Conservation (phyloP, 2,888 invertebrate genomes). For the Drosophila paranaensis region DNA sequence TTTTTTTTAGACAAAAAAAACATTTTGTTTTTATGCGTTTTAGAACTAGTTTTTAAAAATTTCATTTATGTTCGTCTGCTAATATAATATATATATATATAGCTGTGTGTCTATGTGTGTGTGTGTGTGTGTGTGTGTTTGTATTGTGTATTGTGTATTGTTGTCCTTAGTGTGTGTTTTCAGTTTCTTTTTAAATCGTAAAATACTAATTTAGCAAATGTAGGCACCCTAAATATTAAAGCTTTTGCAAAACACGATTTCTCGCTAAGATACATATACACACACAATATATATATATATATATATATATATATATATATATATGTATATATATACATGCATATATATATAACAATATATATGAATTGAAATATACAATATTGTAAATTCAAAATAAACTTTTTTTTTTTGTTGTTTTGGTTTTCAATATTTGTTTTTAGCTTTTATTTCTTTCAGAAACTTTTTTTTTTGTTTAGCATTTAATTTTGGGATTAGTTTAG, state of each 20-base stretch:
- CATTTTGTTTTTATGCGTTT: slow-evolving; percentile 48
- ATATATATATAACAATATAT: slow-evolving; percentile 62
- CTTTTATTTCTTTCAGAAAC: slow-evolving; percentile 68
- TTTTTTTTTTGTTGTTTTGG: slow-evolving; percentile 45
- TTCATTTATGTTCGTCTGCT: slow-evolving; percentile 21
- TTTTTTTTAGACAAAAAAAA: slow-evolving; percentile 26
- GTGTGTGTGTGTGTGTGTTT: slow-evolving; percentile 17
- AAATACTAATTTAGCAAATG: slow-evolving; percentile 85
- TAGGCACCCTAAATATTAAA: slow-evolving; percentile 85
- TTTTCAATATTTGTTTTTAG: slow-evolving; percentile 28
- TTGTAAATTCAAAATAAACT: slow-evolving; percentile 76
- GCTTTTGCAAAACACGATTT: slow-evolving; percentile 85
- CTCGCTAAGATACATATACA: slow-evolving; percentile 74
- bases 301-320: slow-evolving; percentile 7
- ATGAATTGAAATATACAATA: slow-evolving; percentile 77
- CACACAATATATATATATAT: slow-evolving; percentile 5
- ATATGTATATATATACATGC: slow-evolving; percentile 2
- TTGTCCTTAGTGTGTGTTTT: slow-evolving; percentile 32
- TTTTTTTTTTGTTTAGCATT: slow-evolving; percentile 29
- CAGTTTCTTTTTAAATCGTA: slow-evolving; percentile 66
- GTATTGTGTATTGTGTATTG: slow-evolving; percentile 17
- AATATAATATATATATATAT: slow-evolving; percentile 3
- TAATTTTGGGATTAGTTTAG: slow-evolving; percentile 49
- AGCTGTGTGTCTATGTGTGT: background rate
- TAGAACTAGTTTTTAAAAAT: slow-evolving; percentile 15